These are phyloP conservation scores for Pristionchus arcanus DNA, from an alignment of 2,888 invertebrate genomes.

Conservation along the genomic window DNA sequence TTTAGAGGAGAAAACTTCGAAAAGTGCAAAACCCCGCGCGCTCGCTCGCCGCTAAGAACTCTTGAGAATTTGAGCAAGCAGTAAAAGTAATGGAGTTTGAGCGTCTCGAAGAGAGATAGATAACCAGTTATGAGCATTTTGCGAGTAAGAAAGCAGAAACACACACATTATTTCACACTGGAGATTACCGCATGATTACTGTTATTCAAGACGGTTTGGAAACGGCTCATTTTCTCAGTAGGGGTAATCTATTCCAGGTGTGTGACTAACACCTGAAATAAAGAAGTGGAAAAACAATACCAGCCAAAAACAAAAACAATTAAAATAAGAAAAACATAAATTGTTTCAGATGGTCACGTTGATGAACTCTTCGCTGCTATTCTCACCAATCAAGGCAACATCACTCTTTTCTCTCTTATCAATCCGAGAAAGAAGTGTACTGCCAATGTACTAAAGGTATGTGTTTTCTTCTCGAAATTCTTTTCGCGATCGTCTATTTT, in stretches of 20 bases:
- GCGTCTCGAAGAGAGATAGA: not conserved
- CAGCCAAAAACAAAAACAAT: not conserved
- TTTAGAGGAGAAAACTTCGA: not conserved
- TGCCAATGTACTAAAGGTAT: constrained; percentile 53
- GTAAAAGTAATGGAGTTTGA: constrained; percentile 27
- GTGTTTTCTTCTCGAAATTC: not conserved
- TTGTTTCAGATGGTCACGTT: constrained; percentile 44
- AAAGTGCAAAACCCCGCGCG: constrained; percentile 27
- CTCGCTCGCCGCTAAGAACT: not conserved
- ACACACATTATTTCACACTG: constrained; percentile 16
- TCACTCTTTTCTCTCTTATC: constrained; percentile 53
- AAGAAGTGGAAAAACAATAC: not conserved
- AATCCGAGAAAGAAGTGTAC: constrained; percentile 52
- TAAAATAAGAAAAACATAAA: not conserved
- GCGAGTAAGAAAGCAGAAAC: constrained; percentile 8
- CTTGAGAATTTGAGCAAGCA: not conserved
- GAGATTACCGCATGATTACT: constrained; percentile 11
- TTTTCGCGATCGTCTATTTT: not conserved
- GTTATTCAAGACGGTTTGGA: not conserved
- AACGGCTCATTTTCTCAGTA: not conserved
- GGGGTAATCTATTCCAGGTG: not conserved
- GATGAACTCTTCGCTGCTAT: constrained; percentile 53
- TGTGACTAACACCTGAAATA: not conserved
- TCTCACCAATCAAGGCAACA: constrained; percentile 54
- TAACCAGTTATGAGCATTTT: constrained; percentile 34